Evolutionary conservation across 2,113 vertebrate species (phyloP).

Genomic region (Aspidoscelis tigris): DNA sequence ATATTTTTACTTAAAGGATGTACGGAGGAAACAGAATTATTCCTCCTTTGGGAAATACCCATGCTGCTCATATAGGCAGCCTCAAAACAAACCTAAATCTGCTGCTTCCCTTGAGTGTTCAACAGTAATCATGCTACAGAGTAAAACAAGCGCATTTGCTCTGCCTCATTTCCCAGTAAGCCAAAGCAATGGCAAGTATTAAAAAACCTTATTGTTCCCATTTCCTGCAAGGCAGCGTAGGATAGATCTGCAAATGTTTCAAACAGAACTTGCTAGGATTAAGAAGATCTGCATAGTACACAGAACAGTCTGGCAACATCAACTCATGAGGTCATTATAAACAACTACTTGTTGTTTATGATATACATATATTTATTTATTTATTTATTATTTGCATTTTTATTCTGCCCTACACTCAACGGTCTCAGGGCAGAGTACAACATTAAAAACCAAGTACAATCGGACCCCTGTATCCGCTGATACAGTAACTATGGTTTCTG

Average conservation of each 20-base stretch:
- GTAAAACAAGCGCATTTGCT: background rate
- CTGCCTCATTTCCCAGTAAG: constrained; percentile 23
- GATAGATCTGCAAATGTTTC: constrained; percentile 13
- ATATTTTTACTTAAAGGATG: background rate
- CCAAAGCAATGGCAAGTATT: constrained; percentile 17
- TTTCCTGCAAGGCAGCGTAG: constrained; percentile 17
- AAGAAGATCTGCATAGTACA: background rate
- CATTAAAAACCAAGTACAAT: too few species aligned
- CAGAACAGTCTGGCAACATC: constrained; percentile 14
- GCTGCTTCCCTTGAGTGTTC: background rate
- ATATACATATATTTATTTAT: too few species aligned
- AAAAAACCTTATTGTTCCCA: constrained; percentile 5
- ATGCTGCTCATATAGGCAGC: background rate
- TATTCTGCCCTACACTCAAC: too few species aligned
- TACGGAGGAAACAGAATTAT: background rate
- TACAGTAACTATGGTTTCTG: too few species aligned
- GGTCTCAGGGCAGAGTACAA: too few species aligned
- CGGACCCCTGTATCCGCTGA: too few species aligned
- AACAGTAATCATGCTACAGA: background rate
- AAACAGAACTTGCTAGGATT: background rate
- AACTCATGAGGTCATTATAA: background rate
- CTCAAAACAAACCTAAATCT: background rate
- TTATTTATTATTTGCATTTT: too few species aligned
- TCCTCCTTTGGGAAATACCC: background rate
- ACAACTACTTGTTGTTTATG: background rate